These are phyloP conservation scores for Trachymyrmex cornetzi DNA, from an alignment of 1,140 invertebrate species.

Conservation along the genomic window DNA sequence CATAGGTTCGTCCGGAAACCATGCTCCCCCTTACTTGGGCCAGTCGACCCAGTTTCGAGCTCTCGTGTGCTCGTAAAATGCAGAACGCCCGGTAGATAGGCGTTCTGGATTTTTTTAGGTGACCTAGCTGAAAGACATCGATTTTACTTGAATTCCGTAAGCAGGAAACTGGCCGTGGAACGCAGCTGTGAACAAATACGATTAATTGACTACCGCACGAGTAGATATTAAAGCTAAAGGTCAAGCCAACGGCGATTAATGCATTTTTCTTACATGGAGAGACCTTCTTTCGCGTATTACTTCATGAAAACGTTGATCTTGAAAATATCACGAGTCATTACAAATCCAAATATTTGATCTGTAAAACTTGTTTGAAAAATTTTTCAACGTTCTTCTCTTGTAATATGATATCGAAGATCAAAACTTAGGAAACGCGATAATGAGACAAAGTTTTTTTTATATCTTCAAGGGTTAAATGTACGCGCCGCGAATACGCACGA, in stretches of 20 bases:
- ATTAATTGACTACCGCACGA: not conserved
- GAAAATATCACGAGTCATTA: not conserved
- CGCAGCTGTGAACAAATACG: not conserved
- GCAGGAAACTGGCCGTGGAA: slow-evolving; percentile 2
- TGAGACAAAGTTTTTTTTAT: not conserved
- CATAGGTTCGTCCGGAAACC: slow-evolving; percentile 78
- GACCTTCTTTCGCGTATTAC: not conserved
- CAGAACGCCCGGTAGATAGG: slow-evolving; percentile 66
- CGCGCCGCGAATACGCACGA: slow-evolving; percentile 37
- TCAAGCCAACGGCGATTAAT: slow-evolving; percentile 1
- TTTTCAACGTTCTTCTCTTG: not conserved
- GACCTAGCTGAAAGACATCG: slow-evolving; percentile 42
- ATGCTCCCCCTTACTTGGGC: slow-evolving; percentile 77
- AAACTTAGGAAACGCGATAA: not conserved
- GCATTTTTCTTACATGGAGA: slow-evolving; percentile 3
- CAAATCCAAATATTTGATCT: not conserved
- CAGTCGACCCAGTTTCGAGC: slow-evolving; percentile 79
- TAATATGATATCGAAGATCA: not conserved
- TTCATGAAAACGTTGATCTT: not conserved
- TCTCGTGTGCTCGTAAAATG: slow-evolving; percentile 65
- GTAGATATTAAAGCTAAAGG: slow-evolving; percentile 39
- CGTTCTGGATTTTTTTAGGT: slow-evolving; percentile 51
- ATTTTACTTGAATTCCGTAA: slow-evolving; percentile 39
- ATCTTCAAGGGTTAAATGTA: slow-evolving; percentile 10
- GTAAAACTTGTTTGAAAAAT: not conserved